phyloP scores from a whole-genome alignment of 2,113 vertebrate genomes.

The Spizaetus ornatus region DNA sequence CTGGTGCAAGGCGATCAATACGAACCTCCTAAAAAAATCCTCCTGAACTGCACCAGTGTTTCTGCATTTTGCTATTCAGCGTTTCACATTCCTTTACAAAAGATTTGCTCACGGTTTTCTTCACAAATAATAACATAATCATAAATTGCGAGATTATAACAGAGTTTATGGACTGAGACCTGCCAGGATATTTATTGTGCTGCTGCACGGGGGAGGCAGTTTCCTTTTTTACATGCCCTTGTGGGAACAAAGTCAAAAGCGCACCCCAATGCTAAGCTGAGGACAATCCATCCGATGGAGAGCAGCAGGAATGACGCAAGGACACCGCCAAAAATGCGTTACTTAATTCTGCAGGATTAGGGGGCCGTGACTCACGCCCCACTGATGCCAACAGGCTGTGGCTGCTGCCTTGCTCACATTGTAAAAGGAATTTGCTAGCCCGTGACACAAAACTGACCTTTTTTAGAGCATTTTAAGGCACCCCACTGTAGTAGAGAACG shows the following conservation, averaged over 20 bases:
- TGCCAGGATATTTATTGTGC: neutral
- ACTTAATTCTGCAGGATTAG: neutral
- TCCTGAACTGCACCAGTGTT: neutral
- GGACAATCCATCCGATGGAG: neutral
- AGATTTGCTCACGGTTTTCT: neutral
- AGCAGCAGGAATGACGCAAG: neutral
- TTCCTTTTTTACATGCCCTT: neutral
- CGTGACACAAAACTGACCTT: neutral
- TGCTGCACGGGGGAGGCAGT: neutral
- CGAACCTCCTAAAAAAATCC: neutral
- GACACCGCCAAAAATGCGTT: neutral
- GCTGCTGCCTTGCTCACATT: neutral
- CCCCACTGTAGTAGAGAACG: accelerated
- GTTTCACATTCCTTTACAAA: neutral
- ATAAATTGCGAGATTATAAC: neutral
- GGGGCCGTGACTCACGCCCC: neutral
- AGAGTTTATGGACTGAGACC: neutral
- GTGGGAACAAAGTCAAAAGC: neutral
- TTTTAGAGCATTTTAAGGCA: neutral
- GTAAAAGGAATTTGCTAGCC: neutral
- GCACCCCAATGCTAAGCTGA: neutral
- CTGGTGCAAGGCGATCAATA: neutral
- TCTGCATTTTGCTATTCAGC: neutral
- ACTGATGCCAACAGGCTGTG: neutral
- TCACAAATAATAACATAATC: neutral